Conservation (phyloP, 1,140 invertebrate genomes). For the Catajapyx aquilonaris region DNA sequence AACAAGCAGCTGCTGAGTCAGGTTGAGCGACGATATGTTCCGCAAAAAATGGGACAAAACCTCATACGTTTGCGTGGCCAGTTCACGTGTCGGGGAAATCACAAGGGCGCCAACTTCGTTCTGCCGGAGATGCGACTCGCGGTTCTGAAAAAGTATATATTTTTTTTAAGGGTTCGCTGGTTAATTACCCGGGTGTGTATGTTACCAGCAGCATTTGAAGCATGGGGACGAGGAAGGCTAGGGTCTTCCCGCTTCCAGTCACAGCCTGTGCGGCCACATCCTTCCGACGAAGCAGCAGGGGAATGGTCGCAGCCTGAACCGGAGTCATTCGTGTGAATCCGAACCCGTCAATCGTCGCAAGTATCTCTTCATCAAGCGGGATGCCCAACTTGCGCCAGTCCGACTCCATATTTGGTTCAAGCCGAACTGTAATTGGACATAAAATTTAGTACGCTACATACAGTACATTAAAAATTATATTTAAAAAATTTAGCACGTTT, state of each 20-base stretch:
- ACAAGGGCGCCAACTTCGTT: constrained; percentile 70
- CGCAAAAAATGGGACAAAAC: constrained; percentile 40
- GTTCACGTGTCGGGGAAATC: constrained; percentile 80
- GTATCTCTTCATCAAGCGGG: too few species aligned
- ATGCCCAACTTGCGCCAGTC: too few species aligned
- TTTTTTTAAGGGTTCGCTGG: too few species aligned
- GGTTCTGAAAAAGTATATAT: constrained; percentile 14
- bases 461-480: too few species aligned
- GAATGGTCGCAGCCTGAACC: constrained; percentile 71
- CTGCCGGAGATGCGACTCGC: constrained; percentile 38
- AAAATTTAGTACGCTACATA: too few species aligned
- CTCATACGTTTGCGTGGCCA: constrained; percentile 71
- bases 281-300: constrained; percentile 69
- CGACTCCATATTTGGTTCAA: too few species aligned
- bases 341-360: too few species aligned
- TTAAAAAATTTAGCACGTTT: too few species aligned
- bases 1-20: constrained; percentile 38
- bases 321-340: too few species aligned
- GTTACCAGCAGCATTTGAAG: constrained; percentile 60
- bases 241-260: constrained; percentile 90
- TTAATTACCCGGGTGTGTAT: too few species aligned
- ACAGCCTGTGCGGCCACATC: constrained; percentile 94
- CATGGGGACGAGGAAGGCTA: constrained; percentile 82
- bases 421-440: too few species aligned
- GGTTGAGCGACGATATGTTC: constrained; percentile 15